phyloP scores from a whole-genome alignment of 2,113 vertebrate genomes.

The Morone saxatilis region DNA sequence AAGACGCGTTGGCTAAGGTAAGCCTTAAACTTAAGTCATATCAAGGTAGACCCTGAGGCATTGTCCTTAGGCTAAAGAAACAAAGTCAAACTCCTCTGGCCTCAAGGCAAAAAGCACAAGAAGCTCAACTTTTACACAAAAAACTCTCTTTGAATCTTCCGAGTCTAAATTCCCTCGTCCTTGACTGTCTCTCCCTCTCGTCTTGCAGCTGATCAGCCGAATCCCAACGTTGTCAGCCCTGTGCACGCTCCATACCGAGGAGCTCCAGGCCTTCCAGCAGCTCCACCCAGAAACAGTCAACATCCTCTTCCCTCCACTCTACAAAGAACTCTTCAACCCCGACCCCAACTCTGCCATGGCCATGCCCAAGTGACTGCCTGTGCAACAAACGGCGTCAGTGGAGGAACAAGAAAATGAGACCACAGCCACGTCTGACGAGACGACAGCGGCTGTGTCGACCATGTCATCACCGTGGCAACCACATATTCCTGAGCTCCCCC shows the following conservation, averaged over 20 bases:
- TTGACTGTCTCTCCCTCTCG: constrained; percentile 43
- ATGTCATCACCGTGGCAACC: constrained; percentile 55
- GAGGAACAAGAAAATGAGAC: constrained; percentile 54
- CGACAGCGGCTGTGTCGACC: constrained; percentile 5
- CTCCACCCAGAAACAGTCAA: constrained; percentile 98
- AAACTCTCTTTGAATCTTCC: not conserved
- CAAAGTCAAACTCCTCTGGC: constrained; percentile 2
- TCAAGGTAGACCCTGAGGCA: not conserved
- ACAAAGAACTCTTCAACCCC: constrained; percentile 99
- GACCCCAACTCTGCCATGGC: constrained; percentile 91
- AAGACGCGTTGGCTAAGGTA: constrained; percentile 97
- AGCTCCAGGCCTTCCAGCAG: constrained; percentile 99
- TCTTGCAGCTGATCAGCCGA: constrained; percentile 94
- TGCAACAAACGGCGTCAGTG: constrained; percentile 43
- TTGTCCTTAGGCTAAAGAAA: not conserved
- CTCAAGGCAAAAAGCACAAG: too few species aligned
- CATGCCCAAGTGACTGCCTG: constrained; percentile 94
- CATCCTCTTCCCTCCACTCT: constrained; percentile 97
- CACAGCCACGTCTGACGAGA: constrained; percentile 40
- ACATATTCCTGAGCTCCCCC: constrained; percentile 54
- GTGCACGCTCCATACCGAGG: constrained; percentile 98
- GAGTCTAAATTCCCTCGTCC: constrained; percentile 7
- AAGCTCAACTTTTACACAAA: not conserved
- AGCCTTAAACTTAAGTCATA: not conserved
- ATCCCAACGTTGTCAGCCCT: constrained; percentile 97